These are phyloP conservation scores for Cotesia congregata DNA, from an alignment of 2,888 invertebrate species.

Conservation along the genomic window DNA sequence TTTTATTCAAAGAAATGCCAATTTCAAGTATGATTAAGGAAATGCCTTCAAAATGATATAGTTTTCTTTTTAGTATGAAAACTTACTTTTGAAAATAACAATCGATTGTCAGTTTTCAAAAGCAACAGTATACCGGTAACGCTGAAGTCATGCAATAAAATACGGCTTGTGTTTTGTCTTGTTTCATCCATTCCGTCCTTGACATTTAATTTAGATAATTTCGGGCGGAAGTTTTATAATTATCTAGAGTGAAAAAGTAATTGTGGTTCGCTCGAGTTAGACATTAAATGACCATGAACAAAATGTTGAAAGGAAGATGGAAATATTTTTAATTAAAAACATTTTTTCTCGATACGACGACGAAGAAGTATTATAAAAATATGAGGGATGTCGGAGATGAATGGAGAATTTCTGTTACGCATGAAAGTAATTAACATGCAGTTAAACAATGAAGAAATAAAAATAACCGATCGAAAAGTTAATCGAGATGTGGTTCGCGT, in stretches of 20 bases:
- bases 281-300: neutral
- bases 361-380: neutral
- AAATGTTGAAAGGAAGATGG: neutral
- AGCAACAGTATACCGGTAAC: too few relatives aligned
- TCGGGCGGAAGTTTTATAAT: neutral
- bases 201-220: neutral
- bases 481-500: slow-evolving; percentile 30
- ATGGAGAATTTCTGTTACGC: neutral
- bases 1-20: too few relatives aligned
- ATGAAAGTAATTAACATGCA: neutral
- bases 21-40: too few relatives aligned
- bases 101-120: too few relatives aligned
- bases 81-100: too few relatives aligned
- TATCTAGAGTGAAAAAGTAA: neutral
- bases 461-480: slow-evolving; percentile 36
- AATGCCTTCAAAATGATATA: too few relatives aligned
- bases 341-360: neutral
- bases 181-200: neutral
- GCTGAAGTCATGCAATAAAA: too few relatives aligned
- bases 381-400: neutral
- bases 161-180: neutral
- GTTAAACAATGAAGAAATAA: slow-evolving; percentile 20
- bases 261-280: neutral
- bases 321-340: neutral
- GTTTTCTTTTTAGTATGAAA: too few relatives aligned